Evolutionary conservation across 2,888 invertebrate species (phyloP), one percentile per base, ranked within the genome.

Genomic region (Bombylius major): DNA sequence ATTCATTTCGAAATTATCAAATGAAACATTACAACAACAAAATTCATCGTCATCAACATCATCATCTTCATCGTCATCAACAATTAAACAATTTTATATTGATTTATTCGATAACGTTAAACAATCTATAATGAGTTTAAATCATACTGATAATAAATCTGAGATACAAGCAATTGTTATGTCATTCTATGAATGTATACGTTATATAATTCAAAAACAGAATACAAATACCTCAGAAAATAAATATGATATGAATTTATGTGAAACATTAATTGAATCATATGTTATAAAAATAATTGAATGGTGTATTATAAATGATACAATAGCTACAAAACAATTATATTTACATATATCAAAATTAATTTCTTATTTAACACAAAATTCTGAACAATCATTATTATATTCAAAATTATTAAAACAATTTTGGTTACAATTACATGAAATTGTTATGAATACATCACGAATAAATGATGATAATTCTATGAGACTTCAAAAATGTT

Each of bases 151-250:
- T 44, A 86, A 84, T 49, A 81, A 81, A 60, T 82, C 82, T 47
- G 89, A 91, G 71, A 78, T 80, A 23, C 76, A 81, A 50, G 79
- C 83, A 0, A 79, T 90, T 64, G 77, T 83, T 32, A 78, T 77
- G 49, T 79, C 87, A 4, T 82, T 85, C 62, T 77, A 84, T 31
- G 92, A 92, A 68, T 91, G 91, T 67, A 68, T 90, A 47, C 82
- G 81, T 51, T 87, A 81, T 65, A 69, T 81, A 12, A 71, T 81
- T 51, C 73, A 77, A 63, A 77, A 80, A 62, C 70, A 76, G 50
- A 69, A 71, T 12, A 73, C 78, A 60, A 23, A 23, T 23, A 23
- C 3, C 23, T 23, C 23, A 23, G 58, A 59, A 61, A 66, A 59
- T 64, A 33, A 49, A 55, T 49, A 58, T 8, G 56, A 62, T 1